These are phyloP conservation scores for Apis cerana DNA, from an alignment of 1,140 invertebrate genomes.

Conservation along the genomic window DNA sequence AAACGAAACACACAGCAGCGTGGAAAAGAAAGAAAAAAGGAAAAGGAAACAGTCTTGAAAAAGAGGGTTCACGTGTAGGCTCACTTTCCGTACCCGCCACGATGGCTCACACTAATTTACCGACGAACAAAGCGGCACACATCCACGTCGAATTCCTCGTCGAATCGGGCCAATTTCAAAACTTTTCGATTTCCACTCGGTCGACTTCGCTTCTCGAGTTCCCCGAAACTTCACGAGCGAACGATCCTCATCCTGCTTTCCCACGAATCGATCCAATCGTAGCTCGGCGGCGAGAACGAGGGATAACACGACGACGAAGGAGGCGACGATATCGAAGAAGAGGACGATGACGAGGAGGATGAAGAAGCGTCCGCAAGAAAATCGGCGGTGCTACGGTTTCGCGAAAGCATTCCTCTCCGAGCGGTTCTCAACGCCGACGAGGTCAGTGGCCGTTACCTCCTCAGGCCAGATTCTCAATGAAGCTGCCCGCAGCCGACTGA, in stretches of 20 bases:
- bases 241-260: background rate
- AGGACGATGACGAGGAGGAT: background rate
- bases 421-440: background rate
- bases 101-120: too few relatives aligned
- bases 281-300: background rate
- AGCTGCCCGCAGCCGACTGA: constrained; percentile 19
- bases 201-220: background rate
- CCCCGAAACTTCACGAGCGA: background rate
- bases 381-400: constrained; percentile 25
- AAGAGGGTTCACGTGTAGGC: too few relatives aligned
- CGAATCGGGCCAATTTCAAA: background rate
- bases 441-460: constrained; percentile 32
- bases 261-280: background rate
- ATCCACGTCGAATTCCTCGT: too few relatives aligned
- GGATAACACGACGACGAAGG: background rate
- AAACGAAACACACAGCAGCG: too few relatives aligned
- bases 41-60: too few relatives aligned
- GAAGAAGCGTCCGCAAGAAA: background rate
- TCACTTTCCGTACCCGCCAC: too few relatives aligned
- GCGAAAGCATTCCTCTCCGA: constrained; percentile 32
- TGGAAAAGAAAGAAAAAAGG: too few relatives aligned
- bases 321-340: background rate
- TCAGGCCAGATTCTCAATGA: constrained; percentile 35
- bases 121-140: too few relatives aligned
- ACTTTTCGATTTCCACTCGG: background rate